These are phyloP conservation scores for Eulemur rubriventer DNA, from an alignment of 2,797 vertebrate species.

Conservation along the genomic window DNA sequence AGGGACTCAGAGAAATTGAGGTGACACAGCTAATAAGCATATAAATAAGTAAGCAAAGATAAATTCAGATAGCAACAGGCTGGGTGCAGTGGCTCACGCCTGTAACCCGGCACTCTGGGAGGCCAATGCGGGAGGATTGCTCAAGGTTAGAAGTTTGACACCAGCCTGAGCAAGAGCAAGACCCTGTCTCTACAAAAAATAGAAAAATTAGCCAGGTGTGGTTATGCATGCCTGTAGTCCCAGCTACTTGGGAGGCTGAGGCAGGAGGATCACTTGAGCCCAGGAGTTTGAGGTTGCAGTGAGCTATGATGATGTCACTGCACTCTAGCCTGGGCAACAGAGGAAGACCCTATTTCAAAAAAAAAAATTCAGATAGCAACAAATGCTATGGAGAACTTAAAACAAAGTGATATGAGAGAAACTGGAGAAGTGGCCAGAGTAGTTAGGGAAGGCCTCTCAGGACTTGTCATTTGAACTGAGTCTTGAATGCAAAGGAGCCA, in stretches of 20 bases:
- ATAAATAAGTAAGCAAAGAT: background rate
- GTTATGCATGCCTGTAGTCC: background rate
- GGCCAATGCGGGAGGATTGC: background rate
- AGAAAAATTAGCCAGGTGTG: background rate
- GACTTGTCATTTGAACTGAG: background rate
- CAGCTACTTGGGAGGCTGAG: background rate
- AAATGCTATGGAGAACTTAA: background rate
- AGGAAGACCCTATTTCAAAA: background rate
- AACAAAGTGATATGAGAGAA: background rate
- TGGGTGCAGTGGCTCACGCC: background rate
- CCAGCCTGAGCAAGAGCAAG: background rate
- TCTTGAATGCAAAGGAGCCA: constrained; percentile 3
- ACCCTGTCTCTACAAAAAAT: background rate
- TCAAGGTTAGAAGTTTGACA: background rate
- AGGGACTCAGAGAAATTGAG: background rate
- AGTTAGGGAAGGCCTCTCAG: background rate
- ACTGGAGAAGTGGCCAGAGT: background rate
- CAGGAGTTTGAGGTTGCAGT: background rate
- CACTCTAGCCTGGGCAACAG: background rate
- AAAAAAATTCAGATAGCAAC: background rate
- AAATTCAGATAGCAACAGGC: background rate
- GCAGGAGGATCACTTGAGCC: background rate
- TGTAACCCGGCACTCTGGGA: background rate
- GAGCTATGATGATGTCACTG: background rate
- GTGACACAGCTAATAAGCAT: background rate